A percentile compares a stretch with the other conserved stretches of the same genome.
Conservation (phyloP, 2,797 vertebrate genomes). For the Champsocephalus gunnari region DNA sequence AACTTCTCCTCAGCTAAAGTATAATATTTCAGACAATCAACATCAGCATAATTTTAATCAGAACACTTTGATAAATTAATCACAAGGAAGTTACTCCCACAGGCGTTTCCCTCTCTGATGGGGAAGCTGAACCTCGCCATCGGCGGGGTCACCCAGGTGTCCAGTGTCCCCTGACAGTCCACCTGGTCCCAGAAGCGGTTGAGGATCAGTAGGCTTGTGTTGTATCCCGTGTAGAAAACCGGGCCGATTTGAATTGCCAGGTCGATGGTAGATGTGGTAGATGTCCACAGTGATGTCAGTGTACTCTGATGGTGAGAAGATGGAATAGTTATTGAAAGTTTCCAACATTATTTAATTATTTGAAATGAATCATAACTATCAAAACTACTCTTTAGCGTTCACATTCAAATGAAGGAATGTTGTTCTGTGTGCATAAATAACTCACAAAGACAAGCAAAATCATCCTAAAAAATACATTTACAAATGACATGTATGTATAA, state of each 20-base stretch:
- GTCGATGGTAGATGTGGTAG: constrained; percentile 73
- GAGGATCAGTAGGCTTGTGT: constrained; percentile 75
- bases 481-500: no score
- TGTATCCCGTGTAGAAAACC: constrained; percentile 80
- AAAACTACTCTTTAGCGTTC: background rate
- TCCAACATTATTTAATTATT: background rate
- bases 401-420: background rate
- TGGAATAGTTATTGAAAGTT: background rate
- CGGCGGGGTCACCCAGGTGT: constrained; percentile 65
- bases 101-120: constrained; percentile 75
- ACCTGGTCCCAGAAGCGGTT: constrained; percentile 60
- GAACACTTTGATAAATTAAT: constrained; percentile 39
- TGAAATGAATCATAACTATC: background rate
- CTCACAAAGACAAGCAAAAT: background rate
- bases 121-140: constrained; percentile 81
- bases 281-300: constrained; percentile 75
- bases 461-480: background rate
- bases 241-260: constrained; percentile 81
- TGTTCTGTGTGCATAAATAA: background rate
- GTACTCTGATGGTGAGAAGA: constrained; percentile 67
- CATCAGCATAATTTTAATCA: constrained; percentile 10
- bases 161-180: constrained; percentile 72
- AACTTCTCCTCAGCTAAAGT: constrained; percentile 16
- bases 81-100: constrained; percentile 80
- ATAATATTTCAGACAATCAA: background rate